Conservation (phyloP, 2,113 vertebrate species). For the Corythornis madagascariensis region DNA sequence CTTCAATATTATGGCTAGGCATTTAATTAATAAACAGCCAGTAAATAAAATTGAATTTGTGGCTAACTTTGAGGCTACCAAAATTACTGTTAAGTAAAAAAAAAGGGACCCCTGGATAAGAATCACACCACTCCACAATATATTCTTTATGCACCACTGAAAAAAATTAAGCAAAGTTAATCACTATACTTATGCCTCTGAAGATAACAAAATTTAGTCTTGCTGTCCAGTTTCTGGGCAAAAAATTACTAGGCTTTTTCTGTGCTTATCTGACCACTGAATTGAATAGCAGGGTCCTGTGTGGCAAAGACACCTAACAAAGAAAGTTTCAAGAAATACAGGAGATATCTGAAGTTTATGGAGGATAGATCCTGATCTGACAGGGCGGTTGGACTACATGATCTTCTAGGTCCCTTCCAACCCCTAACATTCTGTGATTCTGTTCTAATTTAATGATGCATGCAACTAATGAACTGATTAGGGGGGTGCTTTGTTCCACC, state of each 20-base stretch:
- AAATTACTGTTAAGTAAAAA: constrained; percentile 32
- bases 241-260: neutral
- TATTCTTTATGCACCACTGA: neutral
- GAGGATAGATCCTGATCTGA: neutral
- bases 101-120: neutral
- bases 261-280: neutral
- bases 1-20: neutral
- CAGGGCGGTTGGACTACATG: no score
- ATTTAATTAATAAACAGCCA: constrained; percentile 13
- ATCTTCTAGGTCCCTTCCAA: no score
- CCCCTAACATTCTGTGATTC: no score
- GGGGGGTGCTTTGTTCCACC: neutral
- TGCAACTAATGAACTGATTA: neutral
- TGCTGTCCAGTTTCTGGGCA: neutral
- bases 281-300: neutral
- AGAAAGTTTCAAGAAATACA: neutral
- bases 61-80: constrained; percentile 13
- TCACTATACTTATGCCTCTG: neutral
- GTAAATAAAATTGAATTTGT: constrained; percentile 40
- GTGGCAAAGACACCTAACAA: neutral
- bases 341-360: neutral
- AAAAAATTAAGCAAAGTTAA: neutral
- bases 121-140: neutral
- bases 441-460: neutral
- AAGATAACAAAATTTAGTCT: neutral